Evolutionary conservation across 1,140 invertebrate species (phyloP), one percentile per base, ranked within the genome.

Genomic region (Cephus cinctus): DNA sequence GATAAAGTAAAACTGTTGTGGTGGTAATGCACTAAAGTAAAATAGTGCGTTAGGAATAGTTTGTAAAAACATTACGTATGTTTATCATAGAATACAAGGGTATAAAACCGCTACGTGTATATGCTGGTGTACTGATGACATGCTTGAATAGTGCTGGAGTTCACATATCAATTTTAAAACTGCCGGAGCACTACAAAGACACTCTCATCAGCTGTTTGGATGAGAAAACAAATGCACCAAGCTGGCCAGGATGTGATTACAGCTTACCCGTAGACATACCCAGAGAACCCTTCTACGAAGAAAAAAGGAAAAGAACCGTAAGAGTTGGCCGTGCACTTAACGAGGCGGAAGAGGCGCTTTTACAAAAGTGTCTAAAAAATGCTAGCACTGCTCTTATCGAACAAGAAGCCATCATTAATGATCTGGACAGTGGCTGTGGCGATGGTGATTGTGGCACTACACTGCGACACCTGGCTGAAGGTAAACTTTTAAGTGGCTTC

Each of bases 391-490:
- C 62, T 4, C 53, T 91, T 19, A 72, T 83, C 12, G 57, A 75
- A 14, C 73, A 80, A 23, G 84, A 89, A 62, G 57, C 70, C 1
- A 50, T 77, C 5, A 71, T 92, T 1, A 92, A 94, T 67, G 66
- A 75, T 18, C 63, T 93, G 11, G 90, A 94, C 64, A 80, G 78
- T 0, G 83, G 83, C 4, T 85, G 86, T 64, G 91, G 91, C 2
- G 91, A 94, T 65, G 89, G 88, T 0, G 90, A 94, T 61, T 90
- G 87, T 69, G 90, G 91, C 3, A 81, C 81, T 1, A 92, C 90
- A 0, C 67, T 90, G 9, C 78, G 78, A 35, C 75, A 79, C 42
- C 83, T 89, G 32, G 83, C 83, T 6, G 67, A 81, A 57, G 81
- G 82, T 81, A 66, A 52, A 42, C 43, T 16, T 34, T 46, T 2